phyloP scores from a whole-genome alignment of 2,888 invertebrate genomes.

The Acleris literana region DNA sequence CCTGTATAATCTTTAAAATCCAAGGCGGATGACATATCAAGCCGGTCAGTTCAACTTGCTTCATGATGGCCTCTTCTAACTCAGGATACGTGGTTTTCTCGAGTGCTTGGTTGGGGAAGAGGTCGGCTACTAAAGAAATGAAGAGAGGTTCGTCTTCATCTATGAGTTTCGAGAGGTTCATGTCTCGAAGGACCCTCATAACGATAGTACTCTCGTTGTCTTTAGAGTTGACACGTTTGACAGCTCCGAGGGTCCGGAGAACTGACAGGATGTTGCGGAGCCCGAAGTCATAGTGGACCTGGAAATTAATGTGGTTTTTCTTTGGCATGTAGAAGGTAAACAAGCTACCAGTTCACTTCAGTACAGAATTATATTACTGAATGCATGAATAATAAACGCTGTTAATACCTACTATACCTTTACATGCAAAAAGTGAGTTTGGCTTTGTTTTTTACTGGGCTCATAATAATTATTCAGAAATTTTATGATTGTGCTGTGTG shows the following conservation, averaged over 20 bases:
- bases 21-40: conserved; percentile 97
- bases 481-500: too few relatives aligned
- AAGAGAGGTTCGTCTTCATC: conserved; percentile 99
- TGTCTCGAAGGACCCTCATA: conserved; percentile 97
- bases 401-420: too few relatives aligned
- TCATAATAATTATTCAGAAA: too few relatives aligned
- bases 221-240: conserved; percentile 94
- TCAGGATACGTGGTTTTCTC: conserved; percentile 96
- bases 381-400: too few relatives aligned
- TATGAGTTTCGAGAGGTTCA: conserved; percentile 98
- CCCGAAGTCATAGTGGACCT: conserved; percentile 99
- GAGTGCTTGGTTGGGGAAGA: conserved; percentile 96
- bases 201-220: conserved; percentile 98
- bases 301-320: neutral
- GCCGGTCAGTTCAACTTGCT: conserved; percentile 91
- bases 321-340: too few relatives aligned
- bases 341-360: too few relatives aligned
- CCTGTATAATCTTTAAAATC: conserved; percentile 96
- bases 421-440: too few relatives aligned
- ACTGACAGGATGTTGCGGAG: conserved; percentile 97
- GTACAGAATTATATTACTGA: too few relatives aligned
- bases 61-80: conserved; percentile 93
- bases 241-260: conserved; percentile 94
- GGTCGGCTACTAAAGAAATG: conserved; percentile 96
- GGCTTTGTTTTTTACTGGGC: too few relatives aligned